Evolutionary conservation across 1,140 invertebrate species (phyloP).

Genomic region (Drosophila biarmipes): DNA sequence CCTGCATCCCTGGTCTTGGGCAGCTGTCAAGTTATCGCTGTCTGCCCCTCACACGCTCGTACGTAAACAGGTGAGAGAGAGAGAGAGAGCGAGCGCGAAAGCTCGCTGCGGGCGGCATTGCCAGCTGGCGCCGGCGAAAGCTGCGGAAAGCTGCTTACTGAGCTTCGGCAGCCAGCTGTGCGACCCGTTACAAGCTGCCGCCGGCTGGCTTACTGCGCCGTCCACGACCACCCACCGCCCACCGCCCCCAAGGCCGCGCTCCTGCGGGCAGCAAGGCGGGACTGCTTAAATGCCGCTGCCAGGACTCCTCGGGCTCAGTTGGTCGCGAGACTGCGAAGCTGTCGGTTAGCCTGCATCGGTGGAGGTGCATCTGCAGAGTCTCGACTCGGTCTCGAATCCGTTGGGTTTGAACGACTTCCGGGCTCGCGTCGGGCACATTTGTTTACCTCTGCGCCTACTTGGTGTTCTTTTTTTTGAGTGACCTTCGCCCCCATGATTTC

Average conservation of each 20-base stretch:
- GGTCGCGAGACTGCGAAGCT: conserved; percentile 77
- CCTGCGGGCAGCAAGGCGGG: conserved; percentile 12
- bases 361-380: background rate
- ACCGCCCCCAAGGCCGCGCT: conserved; percentile 6
- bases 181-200: conserved; percentile 37
- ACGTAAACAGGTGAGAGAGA: conserved; percentile 54
- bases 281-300: conserved; percentile 66
- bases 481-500: background rate
- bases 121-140: conserved; percentile 20
- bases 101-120: conserved; percentile 38
- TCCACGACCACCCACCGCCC: background rate
- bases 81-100: too few relatives aligned
- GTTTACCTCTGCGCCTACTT: conserved; percentile 3
- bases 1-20: conserved; percentile 8
- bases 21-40: conserved; percentile 36
- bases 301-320: conserved; percentile 62
- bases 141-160: conserved; percentile 20
- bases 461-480: conserved; percentile 17
- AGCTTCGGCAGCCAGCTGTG: conserved; percentile 44
- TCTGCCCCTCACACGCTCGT: conserved; percentile 20
- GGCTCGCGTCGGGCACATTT: conserved; percentile 7
- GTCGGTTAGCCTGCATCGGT: conserved; percentile 45
- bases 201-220: conserved; percentile 40
- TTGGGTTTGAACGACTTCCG: conserved; percentile 1
- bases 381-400: background rate